A percentile compares a stretch with the other conserved stretches of the same genome.
Evolutionary conservation across 53 echinoderm and acorn worm species (phyloP).

Genomic region (Henricia sp.): DNA sequence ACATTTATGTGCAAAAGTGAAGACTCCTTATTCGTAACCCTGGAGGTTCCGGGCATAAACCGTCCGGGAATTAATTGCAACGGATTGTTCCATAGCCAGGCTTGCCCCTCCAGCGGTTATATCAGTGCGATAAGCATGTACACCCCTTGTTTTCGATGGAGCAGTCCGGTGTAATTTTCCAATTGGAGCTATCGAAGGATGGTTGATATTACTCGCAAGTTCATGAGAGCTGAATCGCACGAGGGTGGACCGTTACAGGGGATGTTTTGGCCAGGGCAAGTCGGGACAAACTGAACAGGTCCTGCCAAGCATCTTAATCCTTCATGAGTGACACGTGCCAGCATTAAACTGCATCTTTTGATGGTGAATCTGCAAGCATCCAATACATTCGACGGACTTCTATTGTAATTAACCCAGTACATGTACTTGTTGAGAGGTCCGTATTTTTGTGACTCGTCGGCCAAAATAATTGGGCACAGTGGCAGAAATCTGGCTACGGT

Average conservation of each 20-base stretch:
- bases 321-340: too few relatives aligned
- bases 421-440: too few relatives aligned
- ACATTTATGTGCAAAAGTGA: constrained; percentile 23
- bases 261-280: too few relatives aligned
- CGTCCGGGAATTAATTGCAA: constrained; percentile 27
- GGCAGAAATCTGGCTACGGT: too few relatives aligned
- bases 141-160: constrained; percentile 19
- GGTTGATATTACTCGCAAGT: constrained; percentile 40
- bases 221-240: constrained; percentile 43
- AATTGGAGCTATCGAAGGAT: constrained; percentile 14
- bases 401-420: too few relatives aligned
- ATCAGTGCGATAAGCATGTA: neutral
- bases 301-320: too few relatives aligned
- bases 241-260: constrained; percentile 6
- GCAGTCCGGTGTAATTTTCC: constrained; percentile 39
- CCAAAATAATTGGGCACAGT: too few relatives aligned
- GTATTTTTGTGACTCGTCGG: too few relatives aligned
- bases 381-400: too few relatives aligned
- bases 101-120: constrained; percentile 1
- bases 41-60: neutral
- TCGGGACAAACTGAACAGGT: too few relatives aligned
- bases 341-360: too few relatives aligned
- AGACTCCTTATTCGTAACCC: neutral
- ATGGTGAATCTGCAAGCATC: too few relatives aligned
- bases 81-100: constrained; percentile 14